Evolutionary conservation across 1,140 invertebrate species (phyloP).

Genomic region (Drosophila repleta): DNA sequence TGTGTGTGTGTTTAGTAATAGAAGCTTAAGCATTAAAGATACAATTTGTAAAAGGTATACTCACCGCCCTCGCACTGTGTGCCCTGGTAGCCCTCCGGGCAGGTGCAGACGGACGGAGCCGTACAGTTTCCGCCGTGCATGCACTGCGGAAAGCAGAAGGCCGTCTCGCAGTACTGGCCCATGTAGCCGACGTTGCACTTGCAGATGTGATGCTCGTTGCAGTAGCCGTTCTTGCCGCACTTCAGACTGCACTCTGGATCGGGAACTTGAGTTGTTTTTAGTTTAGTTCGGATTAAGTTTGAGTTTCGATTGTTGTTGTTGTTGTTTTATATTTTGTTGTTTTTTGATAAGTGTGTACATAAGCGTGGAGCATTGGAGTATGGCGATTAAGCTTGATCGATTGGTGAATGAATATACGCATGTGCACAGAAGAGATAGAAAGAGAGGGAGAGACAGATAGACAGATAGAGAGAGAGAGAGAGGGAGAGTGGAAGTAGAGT

Average conservation of each 20-base stretch:
- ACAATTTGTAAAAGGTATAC: constrained; percentile 46
- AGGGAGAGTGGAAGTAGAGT: no score
- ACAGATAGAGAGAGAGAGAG: background rate
- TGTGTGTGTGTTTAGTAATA: constrained; percentile 7
- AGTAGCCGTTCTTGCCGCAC: constrained; percentile 92
- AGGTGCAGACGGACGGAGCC: constrained; percentile 93
- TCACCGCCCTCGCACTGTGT: constrained; percentile 96
- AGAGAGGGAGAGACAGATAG: background rate
- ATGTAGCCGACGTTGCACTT: constrained; percentile 95
- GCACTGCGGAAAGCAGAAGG: constrained; percentile 95
- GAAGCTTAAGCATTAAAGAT: constrained; percentile 16
- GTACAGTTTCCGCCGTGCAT: constrained; percentile 96
- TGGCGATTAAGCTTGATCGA: background rate
- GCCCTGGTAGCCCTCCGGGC: constrained; percentile 94
- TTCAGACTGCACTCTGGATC: constrained; percentile 95
- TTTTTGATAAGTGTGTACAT: constrained; percentile 14
- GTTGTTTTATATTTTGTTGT: constrained; percentile 1
- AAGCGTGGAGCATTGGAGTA: constrained; percentile 5
- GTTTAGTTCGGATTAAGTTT: constrained; percentile 73
- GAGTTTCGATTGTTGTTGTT: background rate
- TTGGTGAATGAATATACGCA: background rate
- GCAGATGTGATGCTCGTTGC: constrained; percentile 91
- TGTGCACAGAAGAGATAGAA: constrained; percentile 4
- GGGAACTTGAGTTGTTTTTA: constrained; percentile 87
- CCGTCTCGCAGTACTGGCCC: constrained; percentile 94